Percentiles rank a stretch among this genome's conserved stretches.
phyloP scores from a whole-genome alignment of 2,888 invertebrate genomes.

The Drosophila austrosaltans region DNA sequence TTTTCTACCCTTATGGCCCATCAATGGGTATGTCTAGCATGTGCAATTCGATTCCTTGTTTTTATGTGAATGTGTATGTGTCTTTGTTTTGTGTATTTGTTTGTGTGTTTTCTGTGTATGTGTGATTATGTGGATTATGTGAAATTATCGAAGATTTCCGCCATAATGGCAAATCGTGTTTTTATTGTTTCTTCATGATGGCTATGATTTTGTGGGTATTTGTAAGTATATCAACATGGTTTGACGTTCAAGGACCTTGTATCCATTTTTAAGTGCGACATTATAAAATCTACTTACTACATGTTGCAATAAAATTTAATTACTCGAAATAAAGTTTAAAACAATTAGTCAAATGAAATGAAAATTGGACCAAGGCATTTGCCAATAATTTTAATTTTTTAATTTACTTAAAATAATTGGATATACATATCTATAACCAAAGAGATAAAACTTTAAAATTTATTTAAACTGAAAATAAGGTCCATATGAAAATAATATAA shows the following conservation, averaged over 20 bases:
- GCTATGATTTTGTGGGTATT: conserved; percentile 53
- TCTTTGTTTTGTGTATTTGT: conserved; percentile 20
- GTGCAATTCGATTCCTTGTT: conserved; percentile 40
- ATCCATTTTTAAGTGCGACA: background rate
- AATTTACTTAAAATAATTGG: too few relatives aligned
- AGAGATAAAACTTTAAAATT: too few relatives aligned
- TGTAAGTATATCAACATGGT: conserved; percentile 42
- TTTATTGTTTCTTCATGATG: conserved; percentile 64
- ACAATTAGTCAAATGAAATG: background rate
- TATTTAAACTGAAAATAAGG: too few relatives aligned
- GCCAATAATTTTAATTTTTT: background rate
- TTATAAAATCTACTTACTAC: background rate
- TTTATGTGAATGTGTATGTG: conserved; percentile 25
- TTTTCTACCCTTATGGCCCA: background rate
- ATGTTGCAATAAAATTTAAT: background rate
- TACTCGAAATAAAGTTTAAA: background rate
- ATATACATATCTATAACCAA: too few relatives aligned
- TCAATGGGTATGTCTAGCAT: conserved; percentile 39
- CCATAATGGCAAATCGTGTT: conserved; percentile 67
- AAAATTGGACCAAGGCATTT: background rate
- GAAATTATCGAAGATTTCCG: conserved; percentile 78
- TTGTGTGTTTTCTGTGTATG: conserved; percentile 24
- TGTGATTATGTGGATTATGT: conserved; percentile 60
- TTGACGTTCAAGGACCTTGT: background rate
- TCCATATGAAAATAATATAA: too few relatives aligned